Evolutionary conservation across 2,888 invertebrate species (phyloP), one percentile per base, ranked within the genome.

Genomic region (Dioctria linearis): DNA sequence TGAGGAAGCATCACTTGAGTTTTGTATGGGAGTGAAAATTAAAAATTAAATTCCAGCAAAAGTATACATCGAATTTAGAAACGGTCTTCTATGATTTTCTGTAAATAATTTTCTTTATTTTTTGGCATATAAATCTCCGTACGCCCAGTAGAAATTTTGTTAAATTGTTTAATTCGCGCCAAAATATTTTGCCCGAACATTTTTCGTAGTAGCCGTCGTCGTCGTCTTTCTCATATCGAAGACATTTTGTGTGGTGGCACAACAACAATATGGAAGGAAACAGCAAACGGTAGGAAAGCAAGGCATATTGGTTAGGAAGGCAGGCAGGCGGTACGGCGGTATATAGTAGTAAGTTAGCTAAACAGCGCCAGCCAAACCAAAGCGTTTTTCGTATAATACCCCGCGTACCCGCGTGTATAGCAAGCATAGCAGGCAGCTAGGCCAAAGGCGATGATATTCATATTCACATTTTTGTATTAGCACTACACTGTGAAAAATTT

Each of bases 81-180:
- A 82, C 79, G 79, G 73, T 83, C 80, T 83, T 83, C 82, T 83
- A 81, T 76, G 80, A 83, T 80, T 80, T 80, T 76, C 80, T 69
- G n/a, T 4, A 81, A 82, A 83, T 80, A 83, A 82, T 82, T 80
- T 81, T 80, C 37, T 71, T 39, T 49, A 82, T 79, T 40, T 40
- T 69, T 80, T 78, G 39, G 80, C 80, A 80, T 82, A 80, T 57
- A 69, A 65, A 81, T 73, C 81, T 71, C 63, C 46, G 61, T 4
- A 42, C 5, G 80, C 65, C 9, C 69, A 63, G 78, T 63, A 51
- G 49, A 76, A 82, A 46, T 61, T 79, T 81, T 65, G 42, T 81
- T 76, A 54, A 79, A 81, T 80, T 54, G 59, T 66, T 65, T 73
- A 54, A 80, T 81, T 83, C 80, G 83, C 83, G 83, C 83, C 83